Evolutionary conservation across 2,113 vertebrate genomes (phyloP).

Genomic region (Monarcha castaneiventris): DNA sequence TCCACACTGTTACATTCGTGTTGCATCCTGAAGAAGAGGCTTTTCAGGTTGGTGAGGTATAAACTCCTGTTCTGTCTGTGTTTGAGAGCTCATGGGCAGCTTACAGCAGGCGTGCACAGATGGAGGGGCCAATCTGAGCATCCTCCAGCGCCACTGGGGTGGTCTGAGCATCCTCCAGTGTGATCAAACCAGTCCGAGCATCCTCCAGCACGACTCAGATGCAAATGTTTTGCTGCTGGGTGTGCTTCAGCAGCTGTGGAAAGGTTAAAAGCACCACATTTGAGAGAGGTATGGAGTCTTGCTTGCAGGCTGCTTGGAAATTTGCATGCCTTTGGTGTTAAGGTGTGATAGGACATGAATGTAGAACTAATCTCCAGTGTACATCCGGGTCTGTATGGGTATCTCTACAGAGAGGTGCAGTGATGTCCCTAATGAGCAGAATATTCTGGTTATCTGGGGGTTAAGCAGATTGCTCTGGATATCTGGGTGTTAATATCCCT

Average conservation of each 20-base stretch:
- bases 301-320: neutral
- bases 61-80: neutral
- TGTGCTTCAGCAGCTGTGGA: neutral
- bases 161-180: neutral
- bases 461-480: neutral
- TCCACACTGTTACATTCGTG: rapidly evolving
- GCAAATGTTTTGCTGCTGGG: neutral
- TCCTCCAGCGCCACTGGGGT: neutral
- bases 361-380: neutral
- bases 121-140: neutral
- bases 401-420: neutral
- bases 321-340: neutral
- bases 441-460: neutral
- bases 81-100: neutral
- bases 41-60: neutral
- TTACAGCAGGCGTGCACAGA: rapidly evolving
- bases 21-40: neutral
- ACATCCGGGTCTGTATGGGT: neutral
- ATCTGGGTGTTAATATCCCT: neutral
- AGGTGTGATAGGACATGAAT: neutral
- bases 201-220: rapidly evolving
- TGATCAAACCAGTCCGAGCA: neutral
- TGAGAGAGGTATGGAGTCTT: neutral
- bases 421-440: neutral
- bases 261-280: neutral